Percentiles rank a stretch among this genome's conserved stretches.
Conservation (phyloP, 2,797 vertebrate species). For the Carapus acus region DNA sequence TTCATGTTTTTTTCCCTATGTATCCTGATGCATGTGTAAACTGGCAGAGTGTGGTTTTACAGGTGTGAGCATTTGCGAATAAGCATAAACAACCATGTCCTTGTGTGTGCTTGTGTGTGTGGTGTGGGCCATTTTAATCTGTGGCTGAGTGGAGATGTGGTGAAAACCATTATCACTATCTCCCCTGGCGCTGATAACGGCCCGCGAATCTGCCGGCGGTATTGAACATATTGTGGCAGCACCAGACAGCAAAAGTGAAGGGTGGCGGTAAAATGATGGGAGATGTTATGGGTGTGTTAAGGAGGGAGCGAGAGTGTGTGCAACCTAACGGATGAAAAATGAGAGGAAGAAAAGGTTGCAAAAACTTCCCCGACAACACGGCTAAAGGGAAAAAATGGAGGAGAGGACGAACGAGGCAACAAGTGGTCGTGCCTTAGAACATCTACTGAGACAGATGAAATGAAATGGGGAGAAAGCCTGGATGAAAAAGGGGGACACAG, state of each 20-base stretch:
- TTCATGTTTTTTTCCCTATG: no score
- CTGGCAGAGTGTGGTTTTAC: slow-evolving; percentile 1
- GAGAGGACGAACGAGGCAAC: slow-evolving; percentile 46
- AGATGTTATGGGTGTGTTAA: slow-evolving; percentile 1
- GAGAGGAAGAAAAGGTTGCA: slow-evolving; percentile 65
- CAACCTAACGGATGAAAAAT: slow-evolving; percentile 67
- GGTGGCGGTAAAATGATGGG: slow-evolving; percentile 31
- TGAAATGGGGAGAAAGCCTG: slow-evolving; percentile 27
- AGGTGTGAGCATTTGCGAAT: slow-evolving; percentile 18
- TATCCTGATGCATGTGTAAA: no score
- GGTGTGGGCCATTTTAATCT: slow-evolving; percentile 87
- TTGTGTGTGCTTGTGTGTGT: slow-evolving; percentile 20
- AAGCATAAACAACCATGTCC: slow-evolving; percentile 10
- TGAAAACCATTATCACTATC: slow-evolving; percentile 95
- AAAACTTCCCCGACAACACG: slow-evolving; percentile 63
- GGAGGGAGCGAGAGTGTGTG: slow-evolving; percentile 4
- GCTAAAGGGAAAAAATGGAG: slow-evolving; percentile 37
- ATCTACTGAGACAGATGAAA: slow-evolving; percentile 43
- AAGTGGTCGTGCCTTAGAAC: slow-evolving; percentile 51
- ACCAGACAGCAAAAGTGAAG: slow-evolving; percentile 58
- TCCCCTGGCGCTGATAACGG: slow-evolving; percentile 88
- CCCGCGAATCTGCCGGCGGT: slow-evolving; percentile 90
- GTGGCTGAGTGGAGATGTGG: slow-evolving; percentile 88
- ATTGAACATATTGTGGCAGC: slow-evolving; percentile 85
- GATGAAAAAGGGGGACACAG: slow-evolving; percentile 32